These are phyloP conservation scores for Solen grandis DNA, from an alignment of 1,140 invertebrate species.

Conservation along the genomic window DNA sequence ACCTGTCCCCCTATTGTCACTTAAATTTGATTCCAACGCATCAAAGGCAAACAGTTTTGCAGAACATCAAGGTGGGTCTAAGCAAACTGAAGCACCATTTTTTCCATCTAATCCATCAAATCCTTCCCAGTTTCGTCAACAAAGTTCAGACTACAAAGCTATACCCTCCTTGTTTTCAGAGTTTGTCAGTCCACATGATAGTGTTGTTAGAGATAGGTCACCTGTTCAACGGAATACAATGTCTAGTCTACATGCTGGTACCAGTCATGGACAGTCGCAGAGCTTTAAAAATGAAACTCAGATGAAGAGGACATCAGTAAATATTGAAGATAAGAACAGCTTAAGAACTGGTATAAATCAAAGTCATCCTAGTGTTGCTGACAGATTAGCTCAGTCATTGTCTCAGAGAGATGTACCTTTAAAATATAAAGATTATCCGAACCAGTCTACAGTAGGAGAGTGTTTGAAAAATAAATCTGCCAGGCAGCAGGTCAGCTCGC, in stretches of 20 bases:
- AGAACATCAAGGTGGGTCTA: not conserved
- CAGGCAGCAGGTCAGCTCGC: not conserved
- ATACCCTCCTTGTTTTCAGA: too few relatives aligned
- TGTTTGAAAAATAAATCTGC: slow-evolving; percentile 13
- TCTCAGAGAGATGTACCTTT: not conserved
- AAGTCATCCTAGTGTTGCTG: not conserved
- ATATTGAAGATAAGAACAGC: not conserved
- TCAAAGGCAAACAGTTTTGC: not conserved
- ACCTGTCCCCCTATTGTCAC: too few relatives aligned
- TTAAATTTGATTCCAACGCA: too few relatives aligned
- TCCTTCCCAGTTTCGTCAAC: too few relatives aligned
- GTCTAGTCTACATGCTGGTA: too few relatives aligned
- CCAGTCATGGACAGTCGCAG: not conserved
- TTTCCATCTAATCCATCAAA: too few relatives aligned
- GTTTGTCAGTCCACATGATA: too few relatives aligned
- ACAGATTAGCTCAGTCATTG: not conserved
- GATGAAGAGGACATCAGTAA: not conserved
- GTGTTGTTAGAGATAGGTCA: too few relatives aligned
- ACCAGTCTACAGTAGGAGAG: not conserved
- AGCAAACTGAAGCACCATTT: too few relatives aligned
- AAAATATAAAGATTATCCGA: slow-evolving; percentile 52
- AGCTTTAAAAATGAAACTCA: not conserved
- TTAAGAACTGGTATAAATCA: not conserved
- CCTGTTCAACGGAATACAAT: too few relatives aligned
- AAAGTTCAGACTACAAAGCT: too few relatives aligned